Conservation (phyloP, 2,113 vertebrate genomes). For the Empidonax traillii region DNA sequence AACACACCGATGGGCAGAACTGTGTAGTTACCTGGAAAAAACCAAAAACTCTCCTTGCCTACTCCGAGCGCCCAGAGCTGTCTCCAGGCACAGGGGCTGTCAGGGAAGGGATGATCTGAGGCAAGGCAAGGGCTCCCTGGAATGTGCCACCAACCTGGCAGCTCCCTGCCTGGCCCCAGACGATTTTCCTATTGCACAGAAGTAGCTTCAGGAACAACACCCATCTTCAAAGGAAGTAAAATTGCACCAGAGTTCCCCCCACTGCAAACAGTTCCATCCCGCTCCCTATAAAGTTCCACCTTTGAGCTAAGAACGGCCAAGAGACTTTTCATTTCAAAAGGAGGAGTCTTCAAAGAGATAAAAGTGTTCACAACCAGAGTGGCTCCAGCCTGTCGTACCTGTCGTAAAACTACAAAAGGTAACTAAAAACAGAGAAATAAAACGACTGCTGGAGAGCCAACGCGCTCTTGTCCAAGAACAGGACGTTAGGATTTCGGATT, state of each 20-base stretch:
- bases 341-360: slow-evolving; percentile 43
- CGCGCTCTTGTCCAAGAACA: background rate
- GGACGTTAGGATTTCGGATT: background rate
- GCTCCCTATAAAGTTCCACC: background rate
- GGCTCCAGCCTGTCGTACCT: slow-evolving; percentile 41
- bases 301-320: background rate
- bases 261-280: background rate
- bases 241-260: background rate
- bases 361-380: background rate
- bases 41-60: background rate
- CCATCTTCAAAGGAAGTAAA: slow-evolving; percentile 4
- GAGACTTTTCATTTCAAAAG: slow-evolving; percentile 43
- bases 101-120: background rate
- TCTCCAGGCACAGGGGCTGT: accelerated
- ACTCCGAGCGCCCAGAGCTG: background rate
- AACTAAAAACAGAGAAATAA: background rate
- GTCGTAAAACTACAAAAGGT: slow-evolving; percentile 8
- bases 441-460: background rate
- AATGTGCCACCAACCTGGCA: accelerated
- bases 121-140: accelerated
- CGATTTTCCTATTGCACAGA: background rate
- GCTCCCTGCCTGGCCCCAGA: background rate
- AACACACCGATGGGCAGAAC: accelerated
- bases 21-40: too few species aligned
- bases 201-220: background rate